Evolutionary conservation across 2,888 invertebrate genomes (phyloP), one percentile per base, ranked within the genome.

Genomic region (Pheosia tremula): DNA sequence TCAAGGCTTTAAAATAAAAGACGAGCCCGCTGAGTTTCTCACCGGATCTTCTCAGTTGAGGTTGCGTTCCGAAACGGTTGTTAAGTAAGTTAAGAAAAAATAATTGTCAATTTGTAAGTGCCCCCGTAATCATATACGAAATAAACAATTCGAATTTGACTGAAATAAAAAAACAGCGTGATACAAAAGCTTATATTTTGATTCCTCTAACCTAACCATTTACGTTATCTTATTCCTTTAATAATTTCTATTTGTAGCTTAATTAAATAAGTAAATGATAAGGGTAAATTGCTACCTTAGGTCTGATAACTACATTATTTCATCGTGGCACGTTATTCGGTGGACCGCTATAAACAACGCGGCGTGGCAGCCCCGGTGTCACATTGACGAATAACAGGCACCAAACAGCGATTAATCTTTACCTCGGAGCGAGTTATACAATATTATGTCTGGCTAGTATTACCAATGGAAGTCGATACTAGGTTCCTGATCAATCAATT

Each of bases 401-500:
- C 13, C 24, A 45, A 56, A 13, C 36, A 57, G n/a, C 38, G 39
- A 41, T 52, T 53, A 41, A 60, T 56, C 58, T 64, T 64, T 56
- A 49, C 54, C 53, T 57, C 38, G 53, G 24, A 37, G 36, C 10
- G 10, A 64, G 64, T 55, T 57, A 71, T 71, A 63, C 52, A n/a
- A 61, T n/a, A n/a, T n/a, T 57, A 61, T 63, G 74, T 71, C 68
- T 59, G 69, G 72, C 71, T 67, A 67, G 61, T 67, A 69, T 67
- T 56, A 60, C 61, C 57, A 39, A 39, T 10, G 39, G 10, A 55
- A 6, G 39, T 39, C 37, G 53, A 4, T 47, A 7, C 8, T 6
- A 9, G 8, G 43, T 43, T 43, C 11, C 45, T 47, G n/a, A 47
- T 47, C n/a, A n/a, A 47, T 45, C 10, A 45, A 45, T 45, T 11